Percentiles rank a stretch among this genome's conserved stretches.
These are phyloP conservation scores for Aplodontia rufa DNA, from an alignment of 2,113 vertebrate species.

Conservation along the genomic window DNA sequence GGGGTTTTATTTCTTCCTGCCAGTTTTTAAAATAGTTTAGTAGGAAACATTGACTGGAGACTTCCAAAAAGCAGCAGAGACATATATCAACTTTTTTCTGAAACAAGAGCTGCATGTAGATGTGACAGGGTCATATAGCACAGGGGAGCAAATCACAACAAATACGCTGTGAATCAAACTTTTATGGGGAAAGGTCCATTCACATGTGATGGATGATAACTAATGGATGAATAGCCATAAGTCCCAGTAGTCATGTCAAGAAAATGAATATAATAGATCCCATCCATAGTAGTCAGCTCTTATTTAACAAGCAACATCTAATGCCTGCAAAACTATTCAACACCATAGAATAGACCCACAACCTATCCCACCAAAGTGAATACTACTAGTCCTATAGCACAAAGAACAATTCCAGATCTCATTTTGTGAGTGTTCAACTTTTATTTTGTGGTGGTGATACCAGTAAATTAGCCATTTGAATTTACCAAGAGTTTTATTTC, in stretches of 20 bases:
- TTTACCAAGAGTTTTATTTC: conserved; percentile 17
- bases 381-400: background rate
- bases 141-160: conserved; percentile 45
- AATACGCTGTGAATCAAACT: conserved; percentile 41
- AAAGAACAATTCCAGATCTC: background rate
- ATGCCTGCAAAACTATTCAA: background rate
- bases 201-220: conserved; percentile 69
- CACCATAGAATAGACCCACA: background rate
- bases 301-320: conserved; percentile 51
- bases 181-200: conserved; percentile 60
- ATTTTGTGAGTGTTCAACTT: background rate
- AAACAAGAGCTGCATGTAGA: background rate
- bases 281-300: conserved; percentile 34
- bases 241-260: conserved; percentile 55
- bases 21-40: conserved; percentile 21
- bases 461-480: background rate
- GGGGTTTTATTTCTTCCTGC: conserved; percentile 14
- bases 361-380: background rate
- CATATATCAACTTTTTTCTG: conserved; percentile 58
- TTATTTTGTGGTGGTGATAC: background rate
- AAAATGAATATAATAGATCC: conserved; percentile 71
- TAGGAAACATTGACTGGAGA: conserved; percentile 38
- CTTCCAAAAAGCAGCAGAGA: conserved; percentile 47
- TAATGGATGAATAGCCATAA: conserved; percentile 50
- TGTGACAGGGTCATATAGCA: background rate